A percentile compares a stretch with the other conserved stretches of the same genome.
Conservation (phyloP, 2,888 invertebrate genomes). For the Gisinianus flammeolus region DNA sequence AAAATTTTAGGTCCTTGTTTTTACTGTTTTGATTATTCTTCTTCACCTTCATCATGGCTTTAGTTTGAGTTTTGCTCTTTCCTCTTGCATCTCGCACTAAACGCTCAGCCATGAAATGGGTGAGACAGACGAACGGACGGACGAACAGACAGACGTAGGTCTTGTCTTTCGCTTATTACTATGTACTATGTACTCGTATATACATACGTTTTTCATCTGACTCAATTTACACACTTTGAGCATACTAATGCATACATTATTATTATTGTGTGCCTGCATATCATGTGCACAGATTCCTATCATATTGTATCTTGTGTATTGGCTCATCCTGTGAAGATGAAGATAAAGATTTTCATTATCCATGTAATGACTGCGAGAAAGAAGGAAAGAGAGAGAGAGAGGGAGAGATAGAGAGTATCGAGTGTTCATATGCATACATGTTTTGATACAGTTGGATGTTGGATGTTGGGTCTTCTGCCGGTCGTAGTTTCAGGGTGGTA, state of each 20-base stretch:
- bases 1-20: neutral
- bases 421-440: neutral
- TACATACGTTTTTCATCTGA: conserved; percentile 2
- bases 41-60: neutral
- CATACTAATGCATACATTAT: no score
- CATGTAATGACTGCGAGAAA: neutral
- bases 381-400: neutral
- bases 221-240: conserved; percentile 19
- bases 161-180: neutral
- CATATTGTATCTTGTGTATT: neutral
- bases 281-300: neutral
- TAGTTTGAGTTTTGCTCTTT: neutral
- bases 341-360: conserved; percentile 8
- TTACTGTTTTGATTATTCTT: neutral
- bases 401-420: neutral
- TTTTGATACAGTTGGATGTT: neutral
- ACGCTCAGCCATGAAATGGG: neutral
- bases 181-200: no score
- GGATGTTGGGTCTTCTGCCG: neutral
- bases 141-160: conserved; percentile 11
- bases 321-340: neutral
- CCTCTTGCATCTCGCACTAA: neutral
- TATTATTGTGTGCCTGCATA: no score
- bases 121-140: neutral
- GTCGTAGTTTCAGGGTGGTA: conserved; percentile 51